These are phyloP conservation scores for Xanthorhoe designata DNA, from an alignment of 2,888 invertebrate genomes.

Conservation along the genomic window DNA sequence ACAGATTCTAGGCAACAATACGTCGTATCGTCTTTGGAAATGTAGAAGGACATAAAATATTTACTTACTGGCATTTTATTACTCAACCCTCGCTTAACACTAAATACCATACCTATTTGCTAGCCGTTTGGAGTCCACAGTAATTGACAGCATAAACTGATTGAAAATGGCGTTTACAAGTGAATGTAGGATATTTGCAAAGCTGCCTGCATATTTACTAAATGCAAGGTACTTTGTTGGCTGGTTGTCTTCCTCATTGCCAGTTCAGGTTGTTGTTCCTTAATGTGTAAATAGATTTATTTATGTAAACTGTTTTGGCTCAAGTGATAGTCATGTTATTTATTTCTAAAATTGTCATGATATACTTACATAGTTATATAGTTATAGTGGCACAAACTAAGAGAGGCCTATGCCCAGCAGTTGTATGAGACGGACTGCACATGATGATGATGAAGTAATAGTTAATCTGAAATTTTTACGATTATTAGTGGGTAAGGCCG, in stretches of 20 bases:
- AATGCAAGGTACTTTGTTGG: neutral
- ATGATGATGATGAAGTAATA: too few relatives aligned
- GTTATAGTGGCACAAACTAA: too few relatives aligned
- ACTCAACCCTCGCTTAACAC: constrained; percentile 16
- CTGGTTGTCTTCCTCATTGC: neutral
- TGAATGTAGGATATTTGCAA: constrained; percentile 31
- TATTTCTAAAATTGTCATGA: too few relatives aligned
- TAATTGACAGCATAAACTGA: constrained; percentile 57
- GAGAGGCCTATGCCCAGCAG: too few relatives aligned
- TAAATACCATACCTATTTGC: constrained; percentile 15
- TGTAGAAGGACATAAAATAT: constrained; percentile 29
- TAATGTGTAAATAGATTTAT: neutral
- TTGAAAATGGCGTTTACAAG: constrained; percentile 60
- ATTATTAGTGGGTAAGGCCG: too few relatives aligned
- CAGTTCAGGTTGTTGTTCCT: neutral
- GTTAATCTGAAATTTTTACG: too few relatives aligned
- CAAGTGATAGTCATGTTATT: neutral
- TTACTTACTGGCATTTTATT: constrained; percentile 28
- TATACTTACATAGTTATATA: too few relatives aligned
- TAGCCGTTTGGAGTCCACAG: constrained; percentile 33
- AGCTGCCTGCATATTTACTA: neutral
- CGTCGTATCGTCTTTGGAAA: constrained; percentile 16
- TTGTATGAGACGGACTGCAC: too few relatives aligned
- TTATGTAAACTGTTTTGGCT: neutral
- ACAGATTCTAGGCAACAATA: constrained; percentile 25